Base-by-base conservation (phyloP, 2,797 vertebrate genomes). In the Phataginus tricuspis region DNA sequence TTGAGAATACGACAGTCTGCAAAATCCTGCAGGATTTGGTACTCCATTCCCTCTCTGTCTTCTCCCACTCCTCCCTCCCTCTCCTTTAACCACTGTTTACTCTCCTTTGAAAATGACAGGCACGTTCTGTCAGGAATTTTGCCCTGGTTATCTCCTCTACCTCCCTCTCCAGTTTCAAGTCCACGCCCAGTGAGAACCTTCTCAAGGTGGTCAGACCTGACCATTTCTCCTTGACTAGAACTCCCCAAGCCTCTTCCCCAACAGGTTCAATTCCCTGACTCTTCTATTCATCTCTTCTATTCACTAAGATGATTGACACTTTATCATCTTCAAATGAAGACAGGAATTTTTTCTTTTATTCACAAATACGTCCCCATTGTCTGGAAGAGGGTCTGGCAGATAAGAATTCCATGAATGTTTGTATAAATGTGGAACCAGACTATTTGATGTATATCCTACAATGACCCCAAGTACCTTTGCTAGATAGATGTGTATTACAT, bases 311-410 rank as follows among this genome's bases (percentile, higher is more conserved):
- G 45, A 45, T 71, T 59, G 29, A n/a, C 16, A 51, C 25, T 95
- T 53, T 31, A n/a, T 75, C 49, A 55, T 59, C 13, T 83, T 87
- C 59, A 91, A 80, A 27, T 14, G 4, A 80, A 6, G 45, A 66
- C 1, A 57, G 4, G n/a, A 18, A 89, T 29, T 86, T 96, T 63
- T 69, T 83, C 59, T 80, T 93, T 96, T 90, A 55, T 84, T 93
- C 69, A 83, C 42, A 95, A 53, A 79, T 71, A 1, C 72, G 63
- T 86, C 9, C 14, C 37, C 2, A 14, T 68, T 68, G 23, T 25
- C 31, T 80, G 66, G 19, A 83, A 77, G 31, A 84, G 3, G 39
- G 1, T 57, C n/a, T 94, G 64, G 11, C 23, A 93, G 42, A 45
- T 72, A 86, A 94, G 2, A 84, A 69, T 89, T 86, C 34, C 19